Conservation (phyloP, 2,113 vertebrate genomes). For the Reinhardtius hippoglossoides region DNA sequence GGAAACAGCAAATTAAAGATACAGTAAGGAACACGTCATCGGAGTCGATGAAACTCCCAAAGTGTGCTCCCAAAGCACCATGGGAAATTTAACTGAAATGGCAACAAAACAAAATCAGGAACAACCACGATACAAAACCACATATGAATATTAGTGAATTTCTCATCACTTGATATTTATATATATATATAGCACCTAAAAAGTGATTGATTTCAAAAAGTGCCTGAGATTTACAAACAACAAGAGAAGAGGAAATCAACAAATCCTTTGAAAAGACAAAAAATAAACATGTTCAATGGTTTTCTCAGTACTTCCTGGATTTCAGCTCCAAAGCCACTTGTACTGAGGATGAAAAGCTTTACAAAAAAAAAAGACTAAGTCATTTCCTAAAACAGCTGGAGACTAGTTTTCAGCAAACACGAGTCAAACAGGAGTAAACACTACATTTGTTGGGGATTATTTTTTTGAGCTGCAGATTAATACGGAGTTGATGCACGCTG, state of each 20-base stretch:
- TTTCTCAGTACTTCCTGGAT: background rate
- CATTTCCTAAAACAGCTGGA: background rate
- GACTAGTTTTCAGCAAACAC: background rate
- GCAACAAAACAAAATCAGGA: slow-evolving; percentile 12
- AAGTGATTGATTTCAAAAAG: background rate
- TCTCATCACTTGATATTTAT: background rate
- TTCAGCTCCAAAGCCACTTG: background rate
- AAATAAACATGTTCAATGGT: background rate
- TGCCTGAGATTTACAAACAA: background rate
- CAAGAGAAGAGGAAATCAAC: background rate
- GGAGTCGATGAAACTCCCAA: slow-evolving; percentile 1
- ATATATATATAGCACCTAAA: background rate
- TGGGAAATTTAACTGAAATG: slow-evolving; percentile 21
- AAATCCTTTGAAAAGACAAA: background rate
- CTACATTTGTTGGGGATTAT: background rate
- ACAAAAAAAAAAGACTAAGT: background rate
- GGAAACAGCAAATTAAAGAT: slow-evolving; percentile 31
- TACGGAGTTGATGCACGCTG: background rate
- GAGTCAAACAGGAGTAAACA: background rate
- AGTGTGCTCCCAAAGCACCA: slow-evolving; percentile 33
- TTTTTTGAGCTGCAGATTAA: slow-evolving; percentile 3
- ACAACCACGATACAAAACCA: slow-evolving; percentile 38
- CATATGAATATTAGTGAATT: slow-evolving; percentile 8
- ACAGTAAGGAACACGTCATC: slow-evolving; percentile 31
- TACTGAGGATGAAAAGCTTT: background rate